These are phyloP conservation scores for honey bee (Apis mellifera) DNA, from an alignment of 1,140 invertebrate genomes.

Conservation along the genomic window DNA sequence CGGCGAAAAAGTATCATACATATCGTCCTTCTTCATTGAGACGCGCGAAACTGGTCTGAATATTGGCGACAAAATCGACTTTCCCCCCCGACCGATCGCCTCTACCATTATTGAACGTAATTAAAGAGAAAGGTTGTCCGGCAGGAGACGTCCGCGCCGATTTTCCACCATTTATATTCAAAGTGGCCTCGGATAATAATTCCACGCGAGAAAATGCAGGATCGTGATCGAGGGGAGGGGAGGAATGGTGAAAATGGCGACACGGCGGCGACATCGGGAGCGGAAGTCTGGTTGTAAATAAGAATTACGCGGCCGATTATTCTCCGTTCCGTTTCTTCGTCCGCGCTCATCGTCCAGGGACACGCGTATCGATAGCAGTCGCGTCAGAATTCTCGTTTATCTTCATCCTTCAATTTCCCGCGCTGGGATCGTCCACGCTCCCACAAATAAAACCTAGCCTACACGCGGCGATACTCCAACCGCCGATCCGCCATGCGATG, in stretches of 20 bases:
- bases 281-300: background rate
- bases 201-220: background rate
- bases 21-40: too few relatives aligned
- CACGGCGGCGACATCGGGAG: too few relatives aligned
- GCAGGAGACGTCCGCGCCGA: background rate
- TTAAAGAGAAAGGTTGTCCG: slow-evolving; percentile 57
- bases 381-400: slow-evolving; percentile 45
- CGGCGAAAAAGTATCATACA: background rate
- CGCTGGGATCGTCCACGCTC: slow-evolving; percentile 6
- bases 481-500: background rate
- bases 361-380: slow-evolving; percentile 25
- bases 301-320: slow-evolving; percentile 12
- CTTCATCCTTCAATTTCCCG: slow-evolving; percentile 54
- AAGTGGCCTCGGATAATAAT: background rate
- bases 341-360: too few relatives aligned
- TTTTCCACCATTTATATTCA: slow-evolving; percentile 33
- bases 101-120: slow-evolving; percentile 54
- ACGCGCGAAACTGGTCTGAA: background rate
- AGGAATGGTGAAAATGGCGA: background rate
- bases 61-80: background rate
- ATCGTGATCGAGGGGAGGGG: background rate
- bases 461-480: slow-evolving; percentile 3
- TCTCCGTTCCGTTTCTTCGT: background rate
- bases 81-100: background rate
- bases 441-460: slow-evolving; percentile 37